phyloP scores from a whole-genome alignment of 2,888 invertebrate species.

The Orthonychiurus folsomi region DNA sequence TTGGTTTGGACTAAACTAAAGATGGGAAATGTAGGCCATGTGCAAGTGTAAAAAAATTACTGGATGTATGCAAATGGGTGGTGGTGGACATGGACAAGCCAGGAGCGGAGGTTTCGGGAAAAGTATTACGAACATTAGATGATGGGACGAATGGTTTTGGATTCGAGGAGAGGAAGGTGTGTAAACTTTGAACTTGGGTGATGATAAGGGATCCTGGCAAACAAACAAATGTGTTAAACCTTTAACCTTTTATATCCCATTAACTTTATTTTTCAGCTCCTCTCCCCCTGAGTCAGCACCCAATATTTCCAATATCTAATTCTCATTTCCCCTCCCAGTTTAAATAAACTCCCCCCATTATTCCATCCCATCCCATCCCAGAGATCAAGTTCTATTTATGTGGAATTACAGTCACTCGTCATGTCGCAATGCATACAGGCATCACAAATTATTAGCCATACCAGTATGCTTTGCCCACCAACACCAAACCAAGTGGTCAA shows the following conservation, averaged over 20 bases:
- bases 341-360: neutral
- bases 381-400: neutral
- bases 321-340: neutral
- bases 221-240: neutral
- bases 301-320: neutral
- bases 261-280: neutral
- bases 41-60: neutral
- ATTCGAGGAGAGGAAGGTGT: too few relatives aligned
- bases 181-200: slow-evolving; percentile 9
- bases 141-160: too few relatives aligned
- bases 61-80: neutral
- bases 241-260: neutral
- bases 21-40: neutral
- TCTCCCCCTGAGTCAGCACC: too few relatives aligned
- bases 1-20: slow-evolving; percentile 1
- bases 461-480: too few relatives aligned
- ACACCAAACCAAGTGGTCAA: too few relatives aligned
- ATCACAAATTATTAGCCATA: too few relatives aligned
- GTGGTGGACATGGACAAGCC: too few relatives aligned
- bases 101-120: too few relatives aligned
- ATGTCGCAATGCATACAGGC: neutral
- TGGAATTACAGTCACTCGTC: neutral
- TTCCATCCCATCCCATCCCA: neutral
- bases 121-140: too few relatives aligned
- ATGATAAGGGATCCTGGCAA: neutral